Percentiles rank a stretch among this genome's conserved stretches.
Conservation (phyloP, 1,140 invertebrate species). For the Coptotermes formosanus region DNA sequence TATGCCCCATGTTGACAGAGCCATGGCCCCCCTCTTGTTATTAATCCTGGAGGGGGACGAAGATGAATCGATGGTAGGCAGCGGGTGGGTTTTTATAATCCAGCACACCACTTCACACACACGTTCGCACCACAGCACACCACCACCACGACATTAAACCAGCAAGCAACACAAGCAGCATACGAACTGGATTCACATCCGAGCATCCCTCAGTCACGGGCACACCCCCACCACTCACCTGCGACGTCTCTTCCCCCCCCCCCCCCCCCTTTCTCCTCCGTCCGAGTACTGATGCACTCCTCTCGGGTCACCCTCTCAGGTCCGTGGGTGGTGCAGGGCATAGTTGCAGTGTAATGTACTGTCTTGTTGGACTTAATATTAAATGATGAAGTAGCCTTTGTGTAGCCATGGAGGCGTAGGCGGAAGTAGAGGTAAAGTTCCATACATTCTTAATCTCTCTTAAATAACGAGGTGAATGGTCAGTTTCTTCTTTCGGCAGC, state of each 20-base stretch:
- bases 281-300: no score
- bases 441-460: no score
- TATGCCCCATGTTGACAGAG: background rate
- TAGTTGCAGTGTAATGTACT: no score
- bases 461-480: no score
- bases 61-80: background rate
- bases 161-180: constrained; percentile 3
- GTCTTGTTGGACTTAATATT: no score
- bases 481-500: no score
- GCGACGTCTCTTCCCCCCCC: background rate
- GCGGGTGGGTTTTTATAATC: background rate
- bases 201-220: background rate
- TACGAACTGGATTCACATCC: background rate
- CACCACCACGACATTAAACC: background rate
- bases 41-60: background rate
- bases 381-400: no score
- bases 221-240: background rate
- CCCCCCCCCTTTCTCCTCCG: background rate
- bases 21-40: constrained; percentile 1
- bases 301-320: background rate
- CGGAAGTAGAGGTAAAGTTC: no score
- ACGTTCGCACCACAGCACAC: background rate
- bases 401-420: no score
- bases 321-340: background rate
- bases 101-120: background rate